Base-by-base conservation (phyloP, 2,888 invertebrate species). In the Aporophyla lueneburgensis region DNA sequence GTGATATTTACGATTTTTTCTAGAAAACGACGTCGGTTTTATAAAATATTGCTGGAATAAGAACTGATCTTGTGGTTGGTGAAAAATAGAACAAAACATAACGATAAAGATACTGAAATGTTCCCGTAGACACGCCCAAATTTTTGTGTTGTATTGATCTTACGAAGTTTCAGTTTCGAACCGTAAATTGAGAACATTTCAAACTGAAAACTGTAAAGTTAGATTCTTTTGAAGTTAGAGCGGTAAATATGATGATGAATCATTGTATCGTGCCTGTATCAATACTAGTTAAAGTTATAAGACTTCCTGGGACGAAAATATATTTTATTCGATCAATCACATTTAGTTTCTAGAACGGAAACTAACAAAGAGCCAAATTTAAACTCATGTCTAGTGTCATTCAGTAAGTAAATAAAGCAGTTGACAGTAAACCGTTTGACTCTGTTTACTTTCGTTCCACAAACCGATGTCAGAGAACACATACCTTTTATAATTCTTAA, bases 91-190 rank as follows among this genome's bases (percentile, higher is more conserved):
- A 56, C 33, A 56, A 56, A 73, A 73, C 5, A 33, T n/a, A 24
- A 10, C 19, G 16, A 27, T 53, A 74, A 27, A 24, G 19, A 59
- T 74, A 58, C 40, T 19, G 27, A 62, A 76, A 75, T 53, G 5
- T n/a, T 62, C 12, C 19, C 46, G 21, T 46, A 62, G 53, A 53
- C 76, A 75, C 76, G 53, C 74, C 76, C 61, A 53, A 53, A 54
- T 54, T 74, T 61, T 72, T 74, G 71, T 61, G 46, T 74, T 53
- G 61, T 62, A 74, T 74, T 54, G 76, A 74, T 74, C 61, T 74
- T 62, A 46, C 27, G 3, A 76, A 61, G 46, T 62, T 75, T 53
- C n/a, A 6, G 40, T 74, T 74, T 74, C 33, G 21, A 74, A 74
- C 27, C 21, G 27, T 19, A 71, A 53, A 68, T 71, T 68, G 24